Evolutionary conservation across 2,797 vertebrate species (phyloP), one percentile per base, ranked within the genome.

Genomic region (Ciconia nigra): DNA sequence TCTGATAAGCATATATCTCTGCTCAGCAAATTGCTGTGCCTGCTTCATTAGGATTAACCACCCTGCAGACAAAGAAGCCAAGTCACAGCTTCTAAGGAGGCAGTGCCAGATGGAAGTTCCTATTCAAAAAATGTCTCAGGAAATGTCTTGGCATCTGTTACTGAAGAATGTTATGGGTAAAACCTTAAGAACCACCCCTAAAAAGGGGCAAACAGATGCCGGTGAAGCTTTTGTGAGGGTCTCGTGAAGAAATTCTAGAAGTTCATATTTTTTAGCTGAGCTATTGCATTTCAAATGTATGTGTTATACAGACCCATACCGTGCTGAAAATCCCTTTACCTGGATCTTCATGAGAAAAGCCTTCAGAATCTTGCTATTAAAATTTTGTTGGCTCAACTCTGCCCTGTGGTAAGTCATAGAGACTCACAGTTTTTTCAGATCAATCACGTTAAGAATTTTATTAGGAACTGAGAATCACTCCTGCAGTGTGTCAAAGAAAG

Each of bases 1-100:
- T 94, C 96, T 91, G 96, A 97, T 98, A 97, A 97, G 94, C 95
- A 95, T 96, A 96, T 96, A 93, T 95, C 92, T 96, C 77, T 95
- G 84, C 94, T 97, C 97, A 96, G 97, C 92, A 88, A 96, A 96
- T 96, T 96, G 90, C 94, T 86, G 44, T 91, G 84, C 69, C 94
- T 94, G 90, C 89, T 91, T 97, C 96, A 96, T 97, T 97, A 97
- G 80, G 77, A 94, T 95, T 96, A 97, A 96, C 94, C 94, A 89
- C 93, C 71, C 91, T 81, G 51, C 87, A 93, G 92, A 97, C 94
- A 95, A 97, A 96, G 96, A 91, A 96, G 85, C 69, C 71, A 89
- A 94, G 81, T 93, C 93, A 37, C 95, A 93, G 87, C 84, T 94
- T 92, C 73, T 83, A 83, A 93, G 67, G 87, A 85, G 86, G 46